Evolutionary conservation across 2,797 vertebrate genomes (phyloP).

Genomic region (Poeciliopsis gracilis): DNA sequence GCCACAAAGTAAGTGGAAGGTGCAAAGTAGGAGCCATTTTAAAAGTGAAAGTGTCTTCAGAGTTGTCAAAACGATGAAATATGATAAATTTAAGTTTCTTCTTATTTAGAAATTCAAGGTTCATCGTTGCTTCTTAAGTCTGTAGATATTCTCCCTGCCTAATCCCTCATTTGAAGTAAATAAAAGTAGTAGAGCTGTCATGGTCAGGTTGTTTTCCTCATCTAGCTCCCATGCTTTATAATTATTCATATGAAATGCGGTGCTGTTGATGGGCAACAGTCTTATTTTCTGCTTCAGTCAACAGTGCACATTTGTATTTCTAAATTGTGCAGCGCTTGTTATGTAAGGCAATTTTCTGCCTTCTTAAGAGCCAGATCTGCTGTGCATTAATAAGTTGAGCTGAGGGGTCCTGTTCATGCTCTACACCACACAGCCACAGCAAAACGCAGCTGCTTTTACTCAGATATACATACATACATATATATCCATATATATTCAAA

Average conservation of each 20-base stretch:
- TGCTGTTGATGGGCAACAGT: conserved; percentile 97
- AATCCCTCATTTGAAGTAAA: conserved; percentile 86
- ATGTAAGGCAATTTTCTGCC: conserved; percentile 90
- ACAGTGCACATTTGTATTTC: conserved; percentile 96
- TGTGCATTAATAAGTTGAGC: conserved; percentile 83
- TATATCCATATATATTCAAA: conserved; percentile 28
- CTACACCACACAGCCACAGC: conserved; percentile 50
- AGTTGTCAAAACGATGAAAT: conserved; percentile 57
- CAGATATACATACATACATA: conserved; percentile 12
- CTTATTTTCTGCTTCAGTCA: conserved; percentile 99
- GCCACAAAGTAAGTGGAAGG: conserved; percentile 48
- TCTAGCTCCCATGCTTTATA: conserved; percentile 80
- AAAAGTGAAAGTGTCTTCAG: conserved; percentile 53
- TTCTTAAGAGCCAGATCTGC: conserved; percentile 84
- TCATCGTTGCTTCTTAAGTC: conserved; percentile 71
- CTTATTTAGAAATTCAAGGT: conserved; percentile 71
- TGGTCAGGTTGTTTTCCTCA: conserved; percentile 81
- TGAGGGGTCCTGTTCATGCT: conserved; percentile 68
- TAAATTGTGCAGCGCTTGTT: conserved; percentile 83
- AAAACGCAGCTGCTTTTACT: conserved; percentile 40
- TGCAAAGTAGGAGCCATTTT: conserved; percentile 44
- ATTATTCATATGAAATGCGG: conserved; percentile 91
- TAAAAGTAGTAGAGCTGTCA: conserved; percentile 85
- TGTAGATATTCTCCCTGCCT: conserved; percentile 72
- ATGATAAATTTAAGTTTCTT: conserved; percentile 66